phyloP scores from a whole-genome alignment of 2,113 vertebrate genomes.

The Oreochromis spilurus region DNA sequence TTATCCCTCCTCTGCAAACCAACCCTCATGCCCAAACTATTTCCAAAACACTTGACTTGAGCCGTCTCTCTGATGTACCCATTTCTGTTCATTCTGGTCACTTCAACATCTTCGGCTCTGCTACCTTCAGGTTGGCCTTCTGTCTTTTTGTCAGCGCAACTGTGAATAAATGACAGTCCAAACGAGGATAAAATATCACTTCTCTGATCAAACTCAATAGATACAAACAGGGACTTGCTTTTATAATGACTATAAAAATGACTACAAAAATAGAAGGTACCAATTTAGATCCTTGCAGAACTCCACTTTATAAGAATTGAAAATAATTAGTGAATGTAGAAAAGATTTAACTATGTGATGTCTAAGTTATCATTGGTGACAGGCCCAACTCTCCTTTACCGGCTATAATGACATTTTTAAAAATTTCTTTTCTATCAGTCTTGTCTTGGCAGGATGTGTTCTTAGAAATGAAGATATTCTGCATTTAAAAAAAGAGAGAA shows the following conservation, averaged over 20 bases:
- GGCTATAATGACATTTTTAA: neutral
- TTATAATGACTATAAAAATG: neutral
- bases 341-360: neutral
- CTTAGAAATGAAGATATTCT: neutral
- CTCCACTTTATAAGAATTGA: neutral
- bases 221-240: neutral
- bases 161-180: neutral
- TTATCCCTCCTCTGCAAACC: neutral
- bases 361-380: neutral
- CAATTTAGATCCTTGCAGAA: neutral
- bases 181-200: neutral
- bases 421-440: neutral
- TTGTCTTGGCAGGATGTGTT: neutral
- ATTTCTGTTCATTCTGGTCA: neutral
- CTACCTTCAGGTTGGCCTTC: neutral
- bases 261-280: neutral
- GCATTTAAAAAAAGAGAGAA: fast-evolving
- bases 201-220: neutral
- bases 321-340: neutral
- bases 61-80: neutral
- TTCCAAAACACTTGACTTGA: neutral
- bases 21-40: neutral
- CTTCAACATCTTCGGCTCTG: neutral
- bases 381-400: neutral
- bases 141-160: neutral